phyloP scores from a whole-genome alignment of 2,888 invertebrate genomes.

The Therioaphis trifolii region DNA sequence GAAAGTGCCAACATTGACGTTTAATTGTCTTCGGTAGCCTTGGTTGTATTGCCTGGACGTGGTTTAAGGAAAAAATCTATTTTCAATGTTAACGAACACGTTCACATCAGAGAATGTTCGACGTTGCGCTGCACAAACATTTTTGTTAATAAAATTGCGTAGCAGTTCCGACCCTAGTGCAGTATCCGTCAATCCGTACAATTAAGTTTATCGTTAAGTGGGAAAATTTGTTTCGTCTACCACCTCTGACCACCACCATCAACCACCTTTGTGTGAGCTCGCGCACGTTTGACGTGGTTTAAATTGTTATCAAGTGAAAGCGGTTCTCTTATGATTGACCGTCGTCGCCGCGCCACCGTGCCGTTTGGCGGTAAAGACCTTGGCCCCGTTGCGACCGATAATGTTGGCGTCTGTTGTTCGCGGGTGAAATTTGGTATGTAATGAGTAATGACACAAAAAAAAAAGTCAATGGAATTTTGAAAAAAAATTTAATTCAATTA shows the following conservation, averaged over 20 bases:
- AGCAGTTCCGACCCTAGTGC: too few species aligned
- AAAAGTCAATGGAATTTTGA: not conserved
- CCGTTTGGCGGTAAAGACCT: slow-evolving; percentile 38
- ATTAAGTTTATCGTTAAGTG: not conserved
- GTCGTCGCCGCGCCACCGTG: not conserved
- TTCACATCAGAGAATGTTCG: too few species aligned
- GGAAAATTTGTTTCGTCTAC: slow-evolving; percentile 1
- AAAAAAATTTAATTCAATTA: slow-evolving; percentile 4
- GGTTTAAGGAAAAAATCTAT: too few species aligned
- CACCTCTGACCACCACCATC: not conserved
- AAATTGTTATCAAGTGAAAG: slow-evolving; percentile 43
- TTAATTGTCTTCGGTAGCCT: too few species aligned
- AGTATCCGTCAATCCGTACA: too few species aligned
- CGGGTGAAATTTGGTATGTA: not conserved
- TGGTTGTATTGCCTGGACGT: too few species aligned
- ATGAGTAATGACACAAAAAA: not conserved
- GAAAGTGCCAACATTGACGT: too few species aligned
- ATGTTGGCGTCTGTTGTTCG: not conserved
- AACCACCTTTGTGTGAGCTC: too few species aligned
- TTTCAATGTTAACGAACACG: too few species aligned
- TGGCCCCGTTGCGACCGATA: slow-evolving; percentile 34
- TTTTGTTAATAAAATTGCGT: too few species aligned
- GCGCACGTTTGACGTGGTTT: not conserved
- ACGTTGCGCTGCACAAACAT: too few species aligned
- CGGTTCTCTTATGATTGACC: slow-evolving; percentile 21